Base-by-base conservation (phyloP, 2,113 vertebrate species). In the Brachionichthys hirsutus region DNA sequence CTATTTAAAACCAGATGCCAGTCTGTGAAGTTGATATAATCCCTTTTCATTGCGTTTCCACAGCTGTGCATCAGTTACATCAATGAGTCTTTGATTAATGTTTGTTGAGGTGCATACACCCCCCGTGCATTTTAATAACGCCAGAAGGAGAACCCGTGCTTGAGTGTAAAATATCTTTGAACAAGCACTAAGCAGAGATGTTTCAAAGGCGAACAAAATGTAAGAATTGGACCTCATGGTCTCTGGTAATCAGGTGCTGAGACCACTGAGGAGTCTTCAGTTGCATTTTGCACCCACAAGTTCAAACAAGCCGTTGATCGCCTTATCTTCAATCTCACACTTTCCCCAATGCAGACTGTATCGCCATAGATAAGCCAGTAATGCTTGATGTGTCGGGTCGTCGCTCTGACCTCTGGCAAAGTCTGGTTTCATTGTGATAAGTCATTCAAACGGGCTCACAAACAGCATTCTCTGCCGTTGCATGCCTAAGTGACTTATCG, bases 311-410 rank as follows among this genome's bases (percentile, higher is more conserved):
- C 50, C 46, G 57, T 68, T 34, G 22, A 43, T 36, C 40, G 52
- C 19, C 63, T 64, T 67, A 73, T 81, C 63, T 64, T 63, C 43
- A 53, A 43, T 66, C 47, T 67, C 67, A 65, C 73, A 54, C 54
- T 40, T 53, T 76, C 1, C 17, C 47, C 17, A 5, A 34, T 15
- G 52, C 56, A 41, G 52, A 54, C 57, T 75, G 50, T 50, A 55
- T 62, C 62, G 49, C 45, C 43, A 58, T n/a, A 58, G 73, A 80
- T 73, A 70, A 84, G 71, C 43, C 40, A 62, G 36, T 62, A 53
- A 47, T 54, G 44, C 4, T 75, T 43, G 48, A 64, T 20, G 69
- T 72, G 62, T 63, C 43, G 30, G 16, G 40, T 73, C 60, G 55
- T 64, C 59, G 19, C 17, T 38, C 40, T 70, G 61, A 72, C 79